phyloP scores from a whole-genome alignment of 2,113 vertebrate species.

The Sinosuthora webbiana region DNA sequence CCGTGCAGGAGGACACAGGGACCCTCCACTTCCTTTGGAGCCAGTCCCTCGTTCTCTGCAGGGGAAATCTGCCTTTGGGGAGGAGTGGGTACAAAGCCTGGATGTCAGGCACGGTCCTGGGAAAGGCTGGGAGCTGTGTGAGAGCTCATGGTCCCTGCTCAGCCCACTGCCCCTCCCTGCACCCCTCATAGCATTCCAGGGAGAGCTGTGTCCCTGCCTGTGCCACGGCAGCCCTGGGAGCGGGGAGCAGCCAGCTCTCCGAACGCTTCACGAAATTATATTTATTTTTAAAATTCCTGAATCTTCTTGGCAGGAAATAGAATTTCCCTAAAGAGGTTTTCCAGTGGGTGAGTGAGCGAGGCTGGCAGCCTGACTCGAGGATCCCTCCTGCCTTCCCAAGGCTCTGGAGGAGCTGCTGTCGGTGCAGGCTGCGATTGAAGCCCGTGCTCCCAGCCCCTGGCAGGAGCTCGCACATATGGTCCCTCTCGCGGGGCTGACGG shows the following conservation, averaged over 20 bases:
- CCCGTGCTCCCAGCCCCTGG: not conserved
- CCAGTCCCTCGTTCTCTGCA: not conserved
- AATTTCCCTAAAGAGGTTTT: slow-evolving; percentile 32
- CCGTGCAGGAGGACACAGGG: accelerated
- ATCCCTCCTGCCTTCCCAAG: slow-evolving; percentile 7
- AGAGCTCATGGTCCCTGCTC: not conserved
- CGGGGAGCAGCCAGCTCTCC: not conserved
- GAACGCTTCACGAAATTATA: not conserved
- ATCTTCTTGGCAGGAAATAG: slow-evolving; percentile 41
- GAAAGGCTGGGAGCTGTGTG: not conserved
- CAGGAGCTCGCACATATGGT: not conserved
- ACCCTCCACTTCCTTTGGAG: not conserved
- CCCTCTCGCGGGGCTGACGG: not conserved
- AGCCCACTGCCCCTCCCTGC: not conserved
- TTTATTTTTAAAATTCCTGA: slow-evolving; percentile 19
- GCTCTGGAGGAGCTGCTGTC: not conserved
- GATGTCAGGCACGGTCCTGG: not conserved
- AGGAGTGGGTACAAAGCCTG: not conserved
- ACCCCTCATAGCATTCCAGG: not conserved
- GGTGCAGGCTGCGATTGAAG: not conserved
- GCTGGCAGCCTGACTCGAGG: slow-evolving; percentile 4
- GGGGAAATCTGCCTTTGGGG: not conserved
- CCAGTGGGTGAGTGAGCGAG: slow-evolving; percentile 26
- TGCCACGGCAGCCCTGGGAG: not conserved
- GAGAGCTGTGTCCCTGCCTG: not conserved